Base-by-base conservation (phyloP, 2,797 vertebrate genomes). In the Cuniculus paca region DNA sequence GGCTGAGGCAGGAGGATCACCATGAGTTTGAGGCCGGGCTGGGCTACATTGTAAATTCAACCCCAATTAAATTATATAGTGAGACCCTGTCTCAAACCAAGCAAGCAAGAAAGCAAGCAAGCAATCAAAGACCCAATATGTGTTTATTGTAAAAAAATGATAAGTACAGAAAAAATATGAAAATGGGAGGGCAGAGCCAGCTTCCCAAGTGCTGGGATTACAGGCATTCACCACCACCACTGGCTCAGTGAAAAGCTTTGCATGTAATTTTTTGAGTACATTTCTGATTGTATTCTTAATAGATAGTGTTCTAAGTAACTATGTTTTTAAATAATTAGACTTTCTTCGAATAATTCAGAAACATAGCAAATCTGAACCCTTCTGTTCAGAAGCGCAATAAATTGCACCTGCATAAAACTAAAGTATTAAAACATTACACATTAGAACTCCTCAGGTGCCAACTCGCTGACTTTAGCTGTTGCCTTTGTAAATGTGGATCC, bases 341-440 rank as follows among this genome's bases (percentile, higher is more conserved):
- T 48, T 70, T 77, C n/a, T 14, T 36, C 58, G 34, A 93, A 54
- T 63, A 86, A 52, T 61, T 91, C 12, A 93, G 88, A 94, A 20
- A 79, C 0, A 50, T 34, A 80, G 56, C 28, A 70, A 75, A 65
- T 11, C 28, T 28, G 48, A 84, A n/a, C 1, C 1, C 6, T 88
- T 61, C 54, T 45, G 22, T 75, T 12, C 13, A 82, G 72, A 88
- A 74, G 22, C 12, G 34, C 3, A 28, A 6, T 13, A 31, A 92
- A 70, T 56, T 61, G 36, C 82, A 85, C 24, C 39, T 45, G 24
- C 2, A 1, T 36, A 26, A 61, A 63, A 58, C 0, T 34, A 63
- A 52, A 58, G 11, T 5, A 58, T 56, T 52, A 34, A 45, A 72
- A 24, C 36, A 28, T 16, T 28, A 42, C 24, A 8, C 9, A 0